phyloP scores from a whole-genome alignment of 2,113 vertebrate genomes.

The Lontra canadensis region DNA sequence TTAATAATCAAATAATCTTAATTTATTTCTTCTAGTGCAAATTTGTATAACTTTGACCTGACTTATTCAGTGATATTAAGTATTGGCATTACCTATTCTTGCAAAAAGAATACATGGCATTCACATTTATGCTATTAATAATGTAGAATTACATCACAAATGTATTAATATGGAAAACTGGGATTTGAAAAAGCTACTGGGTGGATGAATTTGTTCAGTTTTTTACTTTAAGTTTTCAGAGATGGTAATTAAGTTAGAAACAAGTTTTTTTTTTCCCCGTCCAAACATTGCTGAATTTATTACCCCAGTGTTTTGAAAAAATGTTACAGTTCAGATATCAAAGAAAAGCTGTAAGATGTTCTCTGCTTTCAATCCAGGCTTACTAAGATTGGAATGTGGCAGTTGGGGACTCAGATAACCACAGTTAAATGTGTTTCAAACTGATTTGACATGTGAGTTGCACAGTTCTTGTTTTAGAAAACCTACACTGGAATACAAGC shows the following conservation, averaged over 20 bases:
- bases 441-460: background rate
- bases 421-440: background rate
- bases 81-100: background rate
- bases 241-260: background rate
- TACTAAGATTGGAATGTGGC: background rate
- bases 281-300: background rate
- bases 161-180: background rate
- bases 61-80: background rate
- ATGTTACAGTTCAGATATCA: background rate
- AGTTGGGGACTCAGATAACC: background rate
- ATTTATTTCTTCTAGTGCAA: background rate
- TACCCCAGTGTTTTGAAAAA: slow-evolving; percentile 18
- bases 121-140: background rate
- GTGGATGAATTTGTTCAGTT: background rate
- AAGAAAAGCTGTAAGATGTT: background rate
- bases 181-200: background rate
- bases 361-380: background rate
- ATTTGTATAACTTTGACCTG: background rate
- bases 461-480: background rate
- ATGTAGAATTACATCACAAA: background rate
- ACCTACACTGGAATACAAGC: background rate
- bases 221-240: background rate
- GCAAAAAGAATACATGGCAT: accelerated
- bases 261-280: background rate
- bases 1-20: background rate